Percentiles rank a stretch among this genome's conserved stretches.
Evolutionary conservation across 1,140 invertebrate species (phyloP).

Genomic region (Chironomus tepperi): DNA sequence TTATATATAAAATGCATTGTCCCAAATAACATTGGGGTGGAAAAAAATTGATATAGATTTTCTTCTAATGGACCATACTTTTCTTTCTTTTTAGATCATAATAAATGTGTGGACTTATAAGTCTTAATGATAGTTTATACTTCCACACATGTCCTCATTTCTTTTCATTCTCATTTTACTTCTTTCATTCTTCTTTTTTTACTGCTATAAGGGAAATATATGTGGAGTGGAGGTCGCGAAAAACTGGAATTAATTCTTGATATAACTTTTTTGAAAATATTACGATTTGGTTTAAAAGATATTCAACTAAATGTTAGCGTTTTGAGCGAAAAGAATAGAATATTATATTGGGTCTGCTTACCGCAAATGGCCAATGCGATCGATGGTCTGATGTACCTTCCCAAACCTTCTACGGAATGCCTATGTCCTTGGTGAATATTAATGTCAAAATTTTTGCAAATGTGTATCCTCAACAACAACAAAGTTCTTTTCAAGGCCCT

Average conservation of each 20-base stretch:
- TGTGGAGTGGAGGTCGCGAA: background rate
- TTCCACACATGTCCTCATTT: background rate
- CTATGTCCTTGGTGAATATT: no score
- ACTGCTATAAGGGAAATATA: background rate
- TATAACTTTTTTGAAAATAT: background rate
- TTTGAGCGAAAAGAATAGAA: no score
- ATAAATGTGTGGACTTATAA: background rate
- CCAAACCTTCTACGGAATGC: no score
- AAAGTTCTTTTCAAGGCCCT: no score
- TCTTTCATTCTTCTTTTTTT: background rate
- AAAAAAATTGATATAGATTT: background rate
- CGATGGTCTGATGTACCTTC: no score
- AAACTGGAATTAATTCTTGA: background rate
- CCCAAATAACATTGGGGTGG: background rate
- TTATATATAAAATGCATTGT: conserved; percentile 14
- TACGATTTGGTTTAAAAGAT: background rate
- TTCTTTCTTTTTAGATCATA: background rate
- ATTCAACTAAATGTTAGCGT: no score
- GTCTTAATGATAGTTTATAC: conserved; percentile 20
- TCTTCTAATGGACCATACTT: conserved; percentile 4
- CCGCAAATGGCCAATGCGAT: no score
- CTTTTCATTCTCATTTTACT: background rate
- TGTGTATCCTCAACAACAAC: no score
- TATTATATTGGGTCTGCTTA: no score
- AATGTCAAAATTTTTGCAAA: no score